These are phyloP conservation scores for Hassar affinis DNA, from an alignment of 2,113 vertebrate species.

Conservation along the genomic window DNA sequence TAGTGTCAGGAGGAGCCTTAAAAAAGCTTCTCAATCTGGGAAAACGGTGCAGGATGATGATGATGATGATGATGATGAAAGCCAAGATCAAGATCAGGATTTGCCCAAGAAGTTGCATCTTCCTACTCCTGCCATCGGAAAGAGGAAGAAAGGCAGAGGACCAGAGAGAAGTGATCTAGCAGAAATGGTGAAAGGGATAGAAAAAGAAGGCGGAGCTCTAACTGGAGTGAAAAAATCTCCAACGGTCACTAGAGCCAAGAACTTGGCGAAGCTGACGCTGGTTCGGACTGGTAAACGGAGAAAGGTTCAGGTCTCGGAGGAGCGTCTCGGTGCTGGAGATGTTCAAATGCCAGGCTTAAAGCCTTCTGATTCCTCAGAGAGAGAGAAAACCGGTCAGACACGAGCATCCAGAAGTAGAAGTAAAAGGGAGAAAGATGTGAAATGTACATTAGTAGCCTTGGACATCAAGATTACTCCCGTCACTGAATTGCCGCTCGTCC, in stretches of 20 bases:
- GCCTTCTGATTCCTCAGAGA: background rate
- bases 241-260: background rate
- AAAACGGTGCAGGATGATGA: background rate
- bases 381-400: background rate
- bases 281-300: constrained; percentile 1
- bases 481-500: constrained; percentile 22
- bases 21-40: background rate
- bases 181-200: background rate
- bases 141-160: background rate
- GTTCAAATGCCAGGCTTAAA: background rate
- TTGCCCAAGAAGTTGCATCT: too few relatives aligned
- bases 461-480: background rate
- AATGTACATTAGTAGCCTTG: background rate
- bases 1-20: constrained; percentile 22
- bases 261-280: background rate
- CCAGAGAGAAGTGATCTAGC: background rate
- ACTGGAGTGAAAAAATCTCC: background rate
- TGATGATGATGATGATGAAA: background rate
- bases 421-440: background rate
- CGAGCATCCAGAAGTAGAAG: background rate
- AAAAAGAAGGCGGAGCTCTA: background rate
- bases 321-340: background rate
- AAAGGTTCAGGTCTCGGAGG: background rate
- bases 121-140: background rate
- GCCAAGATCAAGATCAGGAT: background rate